Conservation (phyloP, 2,888 invertebrate species). For the Agrilus mali region DNA sequence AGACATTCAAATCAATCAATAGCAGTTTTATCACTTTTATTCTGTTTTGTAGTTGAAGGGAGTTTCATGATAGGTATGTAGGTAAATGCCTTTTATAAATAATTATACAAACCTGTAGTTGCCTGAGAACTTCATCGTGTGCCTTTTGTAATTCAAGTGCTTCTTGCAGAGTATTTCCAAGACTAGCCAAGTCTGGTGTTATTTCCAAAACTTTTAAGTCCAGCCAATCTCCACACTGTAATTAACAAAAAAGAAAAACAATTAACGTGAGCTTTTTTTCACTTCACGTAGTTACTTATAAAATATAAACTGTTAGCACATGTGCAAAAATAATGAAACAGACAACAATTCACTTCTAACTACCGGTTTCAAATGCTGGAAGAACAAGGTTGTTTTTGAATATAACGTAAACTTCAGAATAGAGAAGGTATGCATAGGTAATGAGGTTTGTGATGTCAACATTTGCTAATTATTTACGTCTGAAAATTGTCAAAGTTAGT, state of each 20-base stretch:
- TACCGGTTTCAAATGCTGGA: too few relatives aligned
- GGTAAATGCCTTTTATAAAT: too few relatives aligned
- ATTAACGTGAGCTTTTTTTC: not conserved
- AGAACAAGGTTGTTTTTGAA: too few relatives aligned
- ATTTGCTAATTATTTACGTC: too few relatives aligned
- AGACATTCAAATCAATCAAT: too few relatives aligned
- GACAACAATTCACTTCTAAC: not conserved
- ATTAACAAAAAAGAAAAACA: conserved; percentile 17
- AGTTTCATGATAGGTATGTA: too few relatives aligned
- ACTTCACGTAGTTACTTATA: not conserved
- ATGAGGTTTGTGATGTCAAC: too few relatives aligned
- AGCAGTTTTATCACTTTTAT: too few relatives aligned
- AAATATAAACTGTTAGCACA: not conserved
- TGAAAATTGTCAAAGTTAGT: too few relatives aligned
- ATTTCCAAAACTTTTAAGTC: conserved; percentile 77
- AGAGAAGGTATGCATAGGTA: too few relatives aligned
- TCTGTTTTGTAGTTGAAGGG: too few relatives aligned
- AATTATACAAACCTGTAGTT: conserved; percentile 53
- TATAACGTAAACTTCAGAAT: too few relatives aligned
- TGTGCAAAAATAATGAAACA: not conserved
- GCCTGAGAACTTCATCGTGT: conserved; percentile 71
- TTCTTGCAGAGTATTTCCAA: conserved; percentile 65
- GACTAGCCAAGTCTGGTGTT: conserved; percentile 67
- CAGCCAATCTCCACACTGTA: conserved; percentile 71
- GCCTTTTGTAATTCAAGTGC: conserved; percentile 61